Percentiles rank a stretch among this genome's conserved stretches.
phyloP scores from a whole-genome alignment of 2,797 vertebrate genomes.

The Mormyrus proboscirostris region DNA sequence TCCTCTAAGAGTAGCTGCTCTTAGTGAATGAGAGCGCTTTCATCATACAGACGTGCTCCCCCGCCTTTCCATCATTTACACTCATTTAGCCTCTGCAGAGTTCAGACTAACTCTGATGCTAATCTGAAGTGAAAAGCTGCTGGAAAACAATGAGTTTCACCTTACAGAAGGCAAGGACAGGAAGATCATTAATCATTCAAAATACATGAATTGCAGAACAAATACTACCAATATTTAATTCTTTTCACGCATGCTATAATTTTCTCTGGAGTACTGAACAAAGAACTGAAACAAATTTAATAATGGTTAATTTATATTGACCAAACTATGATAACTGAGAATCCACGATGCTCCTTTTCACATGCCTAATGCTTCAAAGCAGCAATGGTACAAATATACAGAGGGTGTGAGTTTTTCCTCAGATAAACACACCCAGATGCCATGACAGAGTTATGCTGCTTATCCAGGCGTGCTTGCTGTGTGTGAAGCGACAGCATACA shows the following conservation, averaged over 20 bases:
- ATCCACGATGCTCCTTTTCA: slow-evolving; percentile 24
- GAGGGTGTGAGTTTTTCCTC: neutral
- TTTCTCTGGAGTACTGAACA: neutral
- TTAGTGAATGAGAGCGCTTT: neutral
- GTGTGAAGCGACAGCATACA: neutral
- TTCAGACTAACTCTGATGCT: neutral
- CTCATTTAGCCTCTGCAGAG: slow-evolving; percentile 4
- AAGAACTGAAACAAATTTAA: slow-evolving; percentile 13
- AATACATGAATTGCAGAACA: slow-evolving; percentile 18
- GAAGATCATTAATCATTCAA: neutral
- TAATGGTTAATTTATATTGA: slow-evolving; percentile 10
- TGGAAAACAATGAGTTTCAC: slow-evolving; percentile 29
- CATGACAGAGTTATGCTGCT: neutral
- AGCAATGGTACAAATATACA: neutral
- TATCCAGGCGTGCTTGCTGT: neutral
- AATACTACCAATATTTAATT: slow-evolving; percentile 24
- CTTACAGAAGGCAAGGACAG: slow-evolving; percentile 23
- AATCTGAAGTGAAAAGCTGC: slow-evolving; percentile 22
- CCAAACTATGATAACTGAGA: neutral
- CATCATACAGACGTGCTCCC: neutral
- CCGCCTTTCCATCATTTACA: slow-evolving; percentile 11
- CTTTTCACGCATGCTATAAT: slow-evolving; percentile 28
- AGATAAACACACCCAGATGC: neutral
- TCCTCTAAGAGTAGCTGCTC: neutral
- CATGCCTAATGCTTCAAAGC: neutral